Evolutionary conservation across 2,888 invertebrate genomes (phyloP).

Genomic region (Tinea trinotella): DNA sequence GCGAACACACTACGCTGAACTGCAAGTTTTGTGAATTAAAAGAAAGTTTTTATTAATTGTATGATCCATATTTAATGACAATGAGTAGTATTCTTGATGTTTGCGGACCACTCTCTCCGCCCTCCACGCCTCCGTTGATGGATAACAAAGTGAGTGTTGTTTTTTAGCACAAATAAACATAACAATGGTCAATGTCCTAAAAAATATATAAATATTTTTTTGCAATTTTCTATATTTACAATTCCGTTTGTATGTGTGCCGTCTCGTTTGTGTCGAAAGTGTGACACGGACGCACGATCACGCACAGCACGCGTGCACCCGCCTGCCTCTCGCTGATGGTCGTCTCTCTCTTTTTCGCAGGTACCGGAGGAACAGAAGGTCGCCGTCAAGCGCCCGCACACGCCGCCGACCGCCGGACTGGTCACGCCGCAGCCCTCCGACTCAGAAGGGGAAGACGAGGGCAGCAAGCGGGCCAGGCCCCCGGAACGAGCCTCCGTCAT

Average conservation of each 20-base stretch:
- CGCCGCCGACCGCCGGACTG: constrained; percentile 44
- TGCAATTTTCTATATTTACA: constrained; percentile 32
- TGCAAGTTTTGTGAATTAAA: constrained; percentile 60
- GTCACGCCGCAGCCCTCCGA: constrained; percentile 91
- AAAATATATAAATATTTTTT: constrained; percentile 28
- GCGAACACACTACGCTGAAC: constrained; percentile 28
- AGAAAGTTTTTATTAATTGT: constrained; percentile 52
- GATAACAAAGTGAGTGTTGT: constrained; percentile 65
- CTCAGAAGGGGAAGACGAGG: constrained; percentile 80
- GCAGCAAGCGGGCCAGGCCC: constrained; percentile 58
- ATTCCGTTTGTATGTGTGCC: not conserved
- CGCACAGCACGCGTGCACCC: constrained; percentile 52
- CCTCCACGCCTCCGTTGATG: constrained; percentile 80
- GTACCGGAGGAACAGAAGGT: constrained; percentile 49
- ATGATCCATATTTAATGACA: constrained; percentile 44
- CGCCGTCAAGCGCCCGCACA: constrained; percentile 42
- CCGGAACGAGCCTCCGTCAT: constrained; percentile 82
- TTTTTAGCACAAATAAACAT: constrained; percentile 18
- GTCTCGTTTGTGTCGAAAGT: constrained; percentile 39
- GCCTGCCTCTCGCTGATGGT: constrained; percentile 58
- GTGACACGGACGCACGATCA: constrained; percentile 33
- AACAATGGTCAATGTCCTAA: not conserved
- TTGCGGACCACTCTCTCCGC: constrained; percentile 77
- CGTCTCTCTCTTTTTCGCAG: constrained; percentile 59
- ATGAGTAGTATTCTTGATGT: constrained; percentile 63